Conservation (phyloP, 2,797 vertebrate species). For the Coreius guichenoti region DNA sequence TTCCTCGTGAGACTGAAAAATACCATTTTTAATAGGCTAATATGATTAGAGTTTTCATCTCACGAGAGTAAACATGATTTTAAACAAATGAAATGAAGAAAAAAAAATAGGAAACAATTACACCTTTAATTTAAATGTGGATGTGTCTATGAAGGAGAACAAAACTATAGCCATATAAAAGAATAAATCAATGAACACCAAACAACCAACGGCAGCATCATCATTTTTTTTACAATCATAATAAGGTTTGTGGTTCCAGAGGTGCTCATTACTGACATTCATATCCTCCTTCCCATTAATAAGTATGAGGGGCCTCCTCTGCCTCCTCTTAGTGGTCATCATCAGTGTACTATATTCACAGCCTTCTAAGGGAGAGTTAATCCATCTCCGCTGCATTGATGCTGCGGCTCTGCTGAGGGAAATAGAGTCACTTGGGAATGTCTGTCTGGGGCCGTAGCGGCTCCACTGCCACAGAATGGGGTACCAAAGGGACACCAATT, state of each 20-base stretch:
- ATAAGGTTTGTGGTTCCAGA: constrained; percentile 40
- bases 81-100: neutral
- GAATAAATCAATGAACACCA: constrained; percentile 10
- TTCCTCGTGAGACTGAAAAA: neutral
- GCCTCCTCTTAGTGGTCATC: constrained; percentile 52
- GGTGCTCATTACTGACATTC: constrained; percentile 55
- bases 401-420: constrained; percentile 49
- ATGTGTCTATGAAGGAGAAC: neutral
- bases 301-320: constrained; percentile 58
- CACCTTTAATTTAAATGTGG: neutral
- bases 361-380: constrained; percentile 58
- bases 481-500: constrained; percentile 61
- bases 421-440: constrained; percentile 52
- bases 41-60: neutral
- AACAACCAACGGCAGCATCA: neutral
- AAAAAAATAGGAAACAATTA: neutral
- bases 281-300: constrained; percentile 60
- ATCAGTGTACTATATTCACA: constrained; percentile 64
- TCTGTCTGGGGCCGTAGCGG: constrained; percentile 51
- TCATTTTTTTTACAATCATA: neutral
- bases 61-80: neutral
- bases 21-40: too few species aligned
- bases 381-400: constrained; percentile 61
- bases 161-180: constrained; percentile 1
- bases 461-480: constrained; percentile 45